Base-by-base conservation (phyloP, 1,140 invertebrate species). In the Wasmannia auropunctata region DNA sequence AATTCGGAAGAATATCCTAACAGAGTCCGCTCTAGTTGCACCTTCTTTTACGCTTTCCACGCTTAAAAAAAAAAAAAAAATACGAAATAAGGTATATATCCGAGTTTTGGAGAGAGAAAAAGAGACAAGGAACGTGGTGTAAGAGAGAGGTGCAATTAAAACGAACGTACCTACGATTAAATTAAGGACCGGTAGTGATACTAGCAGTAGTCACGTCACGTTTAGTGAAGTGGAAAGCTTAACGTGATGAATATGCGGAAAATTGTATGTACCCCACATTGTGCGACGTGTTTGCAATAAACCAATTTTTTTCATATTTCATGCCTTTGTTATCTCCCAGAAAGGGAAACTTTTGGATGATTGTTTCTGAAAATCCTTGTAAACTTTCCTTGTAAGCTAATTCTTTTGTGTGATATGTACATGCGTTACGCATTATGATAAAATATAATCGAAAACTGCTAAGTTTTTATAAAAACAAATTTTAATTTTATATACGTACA, bases 81-180 rank as follows among this genome's bases (percentile, higher is more conserved):
- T n/a, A 72, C 43, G 79, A 83, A 74, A 74, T 60, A 74, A n/a
- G 51, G 51, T 81, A 58, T 83, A 74, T 58, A 60, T 83, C 54
- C n/a, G 79, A 46, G 67, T 10, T 83, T 74, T 37, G 79, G 79
- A 83, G 79, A 83, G 79, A 83, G 79, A 83, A 83, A 70, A 40
- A 74, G 67, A 83, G 79, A 83, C 79, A 46, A 58, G 79, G 51
- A 46, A 70, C 37, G 31, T 56, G 5, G 67, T 2, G 49, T 34
- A 34, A 8, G 19, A 14, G 19, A 14, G 8, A 58, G 34, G 51
- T 74, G 67, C 37, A 28, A 51, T 34, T 74, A 22, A 83, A 74
- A 58, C 28, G 14, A 74, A 46, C 28, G 6, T 31, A 67, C 28
- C 10, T 81, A 81, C 5, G 7, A 58, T 83, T 72, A 74, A 74